Evolutionary conservation across 2,797 vertebrate species (phyloP), one percentile per base, ranked within the genome.

Genomic region (Florisuga fusca): DNA sequence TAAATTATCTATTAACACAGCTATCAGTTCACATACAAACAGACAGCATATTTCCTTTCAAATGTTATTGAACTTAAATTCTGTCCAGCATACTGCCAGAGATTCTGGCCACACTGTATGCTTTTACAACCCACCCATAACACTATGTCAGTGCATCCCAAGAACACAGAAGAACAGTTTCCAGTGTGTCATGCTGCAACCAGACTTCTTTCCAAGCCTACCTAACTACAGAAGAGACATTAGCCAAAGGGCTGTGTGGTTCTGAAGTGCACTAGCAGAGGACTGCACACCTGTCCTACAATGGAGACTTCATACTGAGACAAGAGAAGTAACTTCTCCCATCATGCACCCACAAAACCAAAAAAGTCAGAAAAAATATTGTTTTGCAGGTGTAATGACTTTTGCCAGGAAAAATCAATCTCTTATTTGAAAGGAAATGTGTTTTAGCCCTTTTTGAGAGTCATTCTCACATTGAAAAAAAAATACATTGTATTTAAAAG

Each of bases 71-170:
- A 84, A 76, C 45, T 58, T 73, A 86, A 62, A 66, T 89, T 88
- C 76, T 85, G 86, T 89, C 72, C 72, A 83, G 64, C 36, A 66
- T 48, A 51, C 38, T 68, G 54, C 17, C 68, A 83, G 45, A 51
- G 75, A 81, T 93, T 69, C 51, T 92, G 68, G 57, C 68, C 84
- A 68, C 45, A 33, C 53, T 77, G 89, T 77, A 75, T 89, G 75
- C 72, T 95, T 80, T 90, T 68, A 72, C 43, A 77, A 64, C 27
- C 29, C 68, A 89, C 83, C 75, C 75, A 68, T 36, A 75, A 77
- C 72, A 91, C 15, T 29, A 74, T 57, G 41, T 66, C 29, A 92
- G 27, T 61, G 68, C 63, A 80, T 59, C 75, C 43, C 84, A 83
- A 73, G 27, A 31, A 26, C 63, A 71, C 1, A 43, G 46, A 78